A percentile compares a stretch with the other conserved stretches of the same genome.
Evolutionary conservation across 1,140 invertebrate species (phyloP).

Genomic region (Rhagoletis pomonella): DNA sequence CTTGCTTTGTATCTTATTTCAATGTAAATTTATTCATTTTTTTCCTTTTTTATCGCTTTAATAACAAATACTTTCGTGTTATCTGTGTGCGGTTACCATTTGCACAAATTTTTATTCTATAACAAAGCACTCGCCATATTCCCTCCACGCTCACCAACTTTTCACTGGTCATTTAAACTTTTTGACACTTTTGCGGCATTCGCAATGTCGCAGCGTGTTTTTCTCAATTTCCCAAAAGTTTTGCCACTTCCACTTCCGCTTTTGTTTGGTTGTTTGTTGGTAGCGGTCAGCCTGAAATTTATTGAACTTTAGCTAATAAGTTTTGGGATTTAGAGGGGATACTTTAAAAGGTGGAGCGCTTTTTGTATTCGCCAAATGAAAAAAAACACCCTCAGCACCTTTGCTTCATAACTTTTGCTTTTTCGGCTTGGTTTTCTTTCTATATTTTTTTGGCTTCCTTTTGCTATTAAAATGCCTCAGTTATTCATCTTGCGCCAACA

Average conservation of each 20-base stretch:
- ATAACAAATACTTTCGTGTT: not conserved
- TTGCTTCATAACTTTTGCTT: not conserved
- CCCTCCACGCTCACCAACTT: not conserved
- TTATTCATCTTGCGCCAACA: not conserved
- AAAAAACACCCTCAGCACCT: not conserved
- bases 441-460: too few species aligned
- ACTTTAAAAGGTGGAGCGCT: not conserved
- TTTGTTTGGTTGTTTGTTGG: not conserved
- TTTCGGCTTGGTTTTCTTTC: not conserved
- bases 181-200: constrained; percentile 40
- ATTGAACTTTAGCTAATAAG: constrained; percentile 35
- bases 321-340: not conserved
- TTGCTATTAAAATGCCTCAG: not conserved
- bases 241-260: not conserved
- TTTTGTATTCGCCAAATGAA: not conserved
- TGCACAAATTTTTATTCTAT: not conserved
- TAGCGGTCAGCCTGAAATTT: constrained; percentile 30
- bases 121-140: too few species aligned
- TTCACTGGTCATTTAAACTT: constrained; percentile 27
- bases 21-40: not conserved
- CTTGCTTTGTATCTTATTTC: not conserved
- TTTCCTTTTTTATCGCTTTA: not conserved
- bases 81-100: not conserved
- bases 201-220: not conserved
- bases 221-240: constrained; percentile 31